phyloP scores from a whole-genome alignment of 2,888 invertebrate genomes.

The Fissipunctia ypsillon region DNA sequence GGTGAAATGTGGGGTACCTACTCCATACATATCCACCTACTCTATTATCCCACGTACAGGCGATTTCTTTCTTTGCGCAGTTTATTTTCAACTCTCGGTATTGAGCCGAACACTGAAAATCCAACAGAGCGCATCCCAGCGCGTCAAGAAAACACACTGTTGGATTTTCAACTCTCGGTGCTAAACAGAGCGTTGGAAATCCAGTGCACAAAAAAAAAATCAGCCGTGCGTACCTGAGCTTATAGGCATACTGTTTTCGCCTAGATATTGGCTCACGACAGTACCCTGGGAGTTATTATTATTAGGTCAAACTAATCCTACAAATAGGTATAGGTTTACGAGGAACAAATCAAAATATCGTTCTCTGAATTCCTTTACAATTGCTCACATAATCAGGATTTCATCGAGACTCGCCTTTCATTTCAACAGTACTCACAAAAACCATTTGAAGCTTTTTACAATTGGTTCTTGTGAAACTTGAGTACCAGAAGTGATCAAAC shows the following conservation, averaged over 20 bases:
- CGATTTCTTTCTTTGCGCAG: not conserved
- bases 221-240: not conserved
- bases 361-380: conserved; percentile 11
- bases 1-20: not conserved
- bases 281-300: not conserved
- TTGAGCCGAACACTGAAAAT: not conserved
- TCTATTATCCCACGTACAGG: not conserved
- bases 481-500: conserved; percentile 22
- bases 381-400: conserved; percentile 29
- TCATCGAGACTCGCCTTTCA: conserved; percentile 43
- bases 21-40: not conserved
- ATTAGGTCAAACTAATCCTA: not conserved
- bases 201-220: not conserved
- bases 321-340: not conserved
- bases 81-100: not conserved
- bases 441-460: conserved; percentile 40
- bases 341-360: conserved; percentile 36
- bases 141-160: not conserved
- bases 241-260: not conserved
- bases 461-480: conserved; percentile 30
- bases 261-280: not conserved
- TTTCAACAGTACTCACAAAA: conserved; percentile 36
- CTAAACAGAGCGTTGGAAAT: no score
- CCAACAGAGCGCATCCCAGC: not conserved
- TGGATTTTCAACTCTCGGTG: not conserved